These are phyloP conservation scores for Corythornis madagascariensis DNA, from an alignment of 2,113 vertebrate species.

Conservation along the genomic window DNA sequence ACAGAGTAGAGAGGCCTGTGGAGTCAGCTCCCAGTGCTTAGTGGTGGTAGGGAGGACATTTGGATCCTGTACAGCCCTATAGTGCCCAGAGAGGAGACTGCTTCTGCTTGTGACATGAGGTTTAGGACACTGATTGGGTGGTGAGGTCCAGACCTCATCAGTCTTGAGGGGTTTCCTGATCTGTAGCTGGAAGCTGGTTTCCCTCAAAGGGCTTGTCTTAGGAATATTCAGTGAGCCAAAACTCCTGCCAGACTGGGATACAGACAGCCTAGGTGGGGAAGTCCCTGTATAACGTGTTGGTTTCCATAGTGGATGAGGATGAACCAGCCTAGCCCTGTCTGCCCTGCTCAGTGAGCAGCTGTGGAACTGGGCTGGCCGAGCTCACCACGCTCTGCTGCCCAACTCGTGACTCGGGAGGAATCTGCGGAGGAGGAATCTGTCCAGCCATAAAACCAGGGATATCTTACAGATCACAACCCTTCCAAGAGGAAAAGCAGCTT, in stretches of 20 bases:
- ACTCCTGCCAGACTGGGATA: not conserved
- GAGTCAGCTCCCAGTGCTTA: not conserved
- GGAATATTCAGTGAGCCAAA: not conserved
- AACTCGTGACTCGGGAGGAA: not conserved
- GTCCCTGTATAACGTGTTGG: accelerated
- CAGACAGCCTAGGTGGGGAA: not conserved
- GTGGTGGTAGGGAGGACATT: not conserved
- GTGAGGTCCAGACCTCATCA: not conserved
- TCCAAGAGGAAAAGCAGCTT: not conserved
- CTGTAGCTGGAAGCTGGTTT: not conserved
- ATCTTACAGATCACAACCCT: not conserved
- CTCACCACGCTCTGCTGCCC: accelerated
- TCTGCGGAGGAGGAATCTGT: not conserved
- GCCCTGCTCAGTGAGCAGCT: not conserved
- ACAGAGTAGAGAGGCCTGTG: not conserved
- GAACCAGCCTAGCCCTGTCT: not conserved
- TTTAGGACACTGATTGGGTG: not conserved
- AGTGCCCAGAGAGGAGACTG: not conserved
- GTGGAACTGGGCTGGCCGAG: not conserved
- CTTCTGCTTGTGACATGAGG: not conserved
- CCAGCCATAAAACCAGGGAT: not conserved
- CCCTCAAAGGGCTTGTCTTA: not conserved
- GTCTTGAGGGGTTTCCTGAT: not conserved
- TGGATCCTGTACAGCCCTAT: not conserved
- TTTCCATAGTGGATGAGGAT: not conserved